Evolutionary conservation across 2,797 vertebrate species (phyloP), one percentile per base, ranked within the genome.

Genomic region (Sylvilagus floridanus): DNA sequence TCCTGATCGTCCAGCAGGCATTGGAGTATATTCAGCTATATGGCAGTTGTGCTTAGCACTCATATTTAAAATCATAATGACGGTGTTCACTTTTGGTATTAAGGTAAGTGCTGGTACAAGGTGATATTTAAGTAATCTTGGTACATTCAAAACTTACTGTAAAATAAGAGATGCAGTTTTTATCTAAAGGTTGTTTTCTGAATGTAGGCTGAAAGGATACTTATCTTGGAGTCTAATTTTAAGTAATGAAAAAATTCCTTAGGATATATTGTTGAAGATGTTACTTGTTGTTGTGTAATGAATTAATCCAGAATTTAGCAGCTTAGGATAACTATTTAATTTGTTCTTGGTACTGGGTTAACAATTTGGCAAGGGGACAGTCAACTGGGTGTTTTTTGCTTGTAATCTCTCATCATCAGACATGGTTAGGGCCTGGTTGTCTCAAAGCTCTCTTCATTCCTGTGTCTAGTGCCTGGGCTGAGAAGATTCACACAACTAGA

Each of bases 41-140:
- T 99, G 99, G 99, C 99, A 99, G 98, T 98, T 99, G 62, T 99
- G 99, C 97, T 98, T 99, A 98, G 99, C 99, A 0, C 99, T 99
- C 94, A 98, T 99, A 97, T 99, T 99, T 97, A 99, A 99, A 97
- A 99, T 99, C 98, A 99, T 99, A 98, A 99, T 99, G 99, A 99
- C 99, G 66, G 99, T 99, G 73, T 99, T 99, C 98, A 99, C 99
- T 73, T 99, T 99, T 54, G 99, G 99, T 84, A 99, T 99, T 83
- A 99, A 99, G 99, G 99, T 99, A 98, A 98, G 95, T 85, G 69
- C 82, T 85, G 79, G 68, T 24, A 16, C 75, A 83, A 65, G 19
- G 22, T 75, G 75, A 22, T 81, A 11, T 26, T 84, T 66, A 71
- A 66, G n/a, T 72, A 52, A 35, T 90, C 17, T 54, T 92, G 76